Percentiles rank a stretch among this genome's conserved stretches.
Conservation (phyloP, 2,888 invertebrate species). For the Graphium colonna region DNA sequence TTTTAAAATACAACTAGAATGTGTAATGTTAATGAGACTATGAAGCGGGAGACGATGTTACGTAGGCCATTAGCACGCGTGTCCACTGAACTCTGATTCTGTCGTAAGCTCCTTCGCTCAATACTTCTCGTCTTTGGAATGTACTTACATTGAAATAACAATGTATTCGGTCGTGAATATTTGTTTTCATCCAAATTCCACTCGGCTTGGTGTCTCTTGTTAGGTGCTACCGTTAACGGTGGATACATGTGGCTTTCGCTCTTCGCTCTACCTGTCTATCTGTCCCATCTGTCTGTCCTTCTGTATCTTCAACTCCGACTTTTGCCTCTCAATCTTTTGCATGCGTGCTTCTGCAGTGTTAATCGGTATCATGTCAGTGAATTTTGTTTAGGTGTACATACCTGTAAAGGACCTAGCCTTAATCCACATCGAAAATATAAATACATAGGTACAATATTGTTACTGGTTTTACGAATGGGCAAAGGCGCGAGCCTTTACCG, state of each 20-base stretch:
- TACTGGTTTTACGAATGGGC: conserved; percentile 30
- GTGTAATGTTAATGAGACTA: conserved; percentile 56
- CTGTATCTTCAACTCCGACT: conserved; percentile 37
- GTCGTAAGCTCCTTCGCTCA: conserved; percentile 41
- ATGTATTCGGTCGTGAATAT: conserved; percentile 61
- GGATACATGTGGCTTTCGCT: conserved; percentile 37
- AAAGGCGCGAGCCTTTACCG: conserved; percentile 26
- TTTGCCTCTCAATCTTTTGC: conserved; percentile 75
- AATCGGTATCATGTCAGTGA: conserved; percentile 58
- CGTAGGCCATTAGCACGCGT: conserved; percentile 69
- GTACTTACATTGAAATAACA: conserved; percentile 76
- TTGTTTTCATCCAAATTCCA: conserved; percentile 79
- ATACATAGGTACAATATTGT: conserved; percentile 61
- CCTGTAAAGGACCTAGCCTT: conserved; percentile 73
- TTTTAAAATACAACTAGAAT: conserved; percentile 63
- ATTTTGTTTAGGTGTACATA: conserved; percentile 67
- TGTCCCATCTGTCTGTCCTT: conserved; percentile 20
- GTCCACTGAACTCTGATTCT: conserved; percentile 44
- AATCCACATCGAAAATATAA: conserved; percentile 74
- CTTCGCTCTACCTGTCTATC: conserved; percentile 40
- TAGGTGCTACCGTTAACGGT: conserved; percentile 9
- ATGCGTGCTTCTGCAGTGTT: conserved; percentile 74
- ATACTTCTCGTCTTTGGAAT: conserved; percentile 37
- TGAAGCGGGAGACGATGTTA: conserved; percentile 36
- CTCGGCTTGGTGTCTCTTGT: conserved; percentile 34